Evolutionary conservation across 2,888 invertebrate genomes (phyloP).

Genomic region (Rhagium mordax): DNA sequence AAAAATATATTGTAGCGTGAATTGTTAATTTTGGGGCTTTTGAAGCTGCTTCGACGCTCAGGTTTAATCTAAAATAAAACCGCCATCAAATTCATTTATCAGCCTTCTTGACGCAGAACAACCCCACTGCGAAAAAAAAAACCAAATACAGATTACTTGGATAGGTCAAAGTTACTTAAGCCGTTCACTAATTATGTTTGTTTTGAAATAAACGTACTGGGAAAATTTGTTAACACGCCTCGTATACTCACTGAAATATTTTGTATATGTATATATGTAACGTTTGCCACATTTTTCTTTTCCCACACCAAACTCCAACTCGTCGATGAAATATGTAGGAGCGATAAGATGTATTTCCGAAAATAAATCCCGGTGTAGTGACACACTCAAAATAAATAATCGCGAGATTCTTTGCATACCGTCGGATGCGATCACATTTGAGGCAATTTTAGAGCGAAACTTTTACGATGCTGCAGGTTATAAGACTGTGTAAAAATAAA

Average conservation of each 20-base stretch:
- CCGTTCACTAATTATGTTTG: too few species aligned
- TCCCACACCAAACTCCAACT: neutral
- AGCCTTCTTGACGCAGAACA: too few species aligned
- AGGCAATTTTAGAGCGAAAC: slow-evolving; percentile 7
- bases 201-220: too few species aligned
- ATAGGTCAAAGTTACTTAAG: too few species aligned
- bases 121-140: too few species aligned
- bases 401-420: slow-evolving; percentile 2
- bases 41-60: too few species aligned
- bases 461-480: neutral
- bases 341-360: slow-evolving; percentile 12
- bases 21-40: too few species aligned
- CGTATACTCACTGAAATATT: neutral
- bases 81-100: too few species aligned
- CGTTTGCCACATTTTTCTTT: neutral
- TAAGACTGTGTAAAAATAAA: slow-evolving; percentile 7
- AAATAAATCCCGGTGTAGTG: slow-evolving; percentile 8
- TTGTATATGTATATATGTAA: neutral
- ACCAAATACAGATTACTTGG: too few species aligned
- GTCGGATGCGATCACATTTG: slow-evolving; percentile 3
- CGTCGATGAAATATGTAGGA: neutral
- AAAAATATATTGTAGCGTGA: too few species aligned
- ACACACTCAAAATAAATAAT: slow-evolving; percentile 5
- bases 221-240: neutral
- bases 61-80: too few species aligned